Base-by-base conservation (phyloP, 2,113 vertebrate species). In the Pipa parva region DNA sequence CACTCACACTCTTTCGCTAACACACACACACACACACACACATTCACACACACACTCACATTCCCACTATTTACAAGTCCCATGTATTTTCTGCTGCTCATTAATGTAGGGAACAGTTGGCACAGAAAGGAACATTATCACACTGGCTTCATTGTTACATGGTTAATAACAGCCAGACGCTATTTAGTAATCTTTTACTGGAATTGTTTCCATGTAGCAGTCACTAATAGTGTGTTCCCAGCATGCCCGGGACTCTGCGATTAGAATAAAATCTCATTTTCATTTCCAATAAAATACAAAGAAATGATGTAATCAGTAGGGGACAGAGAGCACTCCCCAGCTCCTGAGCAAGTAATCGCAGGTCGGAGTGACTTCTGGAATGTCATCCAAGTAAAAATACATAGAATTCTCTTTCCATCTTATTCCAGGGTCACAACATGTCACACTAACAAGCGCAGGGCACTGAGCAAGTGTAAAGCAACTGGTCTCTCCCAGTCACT, bases 361-460 rank as follows among this genome's bases (percentile, higher is more conserved):
- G 60, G 45, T 63, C 61, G 37, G 13, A 20, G 33, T 42, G 49
- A 63, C 49, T 54, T 26, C 49, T 21, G 50, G 31, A 54, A 42
- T 42, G 49, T 54, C 51, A 28, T 25, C 24, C 8, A 15, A 28
- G 51, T 54, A 7, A 54, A 54, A 54, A 54, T 63, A 42, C 62
- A 33, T 3, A 15, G 29, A 31, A n/a, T n/a, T n/a, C n/a, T n/a
- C n/a, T n/a, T n/a, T n/a, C n/a, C n/a, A n/a, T n/a, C 25, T 39
- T 12, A 15, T 17, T 20, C 37, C 58, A 48, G 60, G 58, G 28
- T 49, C 45, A 49, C 29, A 20, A 22, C 61, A 63, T 52, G 27
- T 46, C 61, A 13, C 26, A 26, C 48, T 24, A 21, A 54, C 46
- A 25, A 31, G 45, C 27, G 12, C 3, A 42, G 3, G 26, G 22